Evolutionary conservation across 2,113 vertebrate genomes (phyloP).

Genomic region (Cygnus atratus): DNA sequence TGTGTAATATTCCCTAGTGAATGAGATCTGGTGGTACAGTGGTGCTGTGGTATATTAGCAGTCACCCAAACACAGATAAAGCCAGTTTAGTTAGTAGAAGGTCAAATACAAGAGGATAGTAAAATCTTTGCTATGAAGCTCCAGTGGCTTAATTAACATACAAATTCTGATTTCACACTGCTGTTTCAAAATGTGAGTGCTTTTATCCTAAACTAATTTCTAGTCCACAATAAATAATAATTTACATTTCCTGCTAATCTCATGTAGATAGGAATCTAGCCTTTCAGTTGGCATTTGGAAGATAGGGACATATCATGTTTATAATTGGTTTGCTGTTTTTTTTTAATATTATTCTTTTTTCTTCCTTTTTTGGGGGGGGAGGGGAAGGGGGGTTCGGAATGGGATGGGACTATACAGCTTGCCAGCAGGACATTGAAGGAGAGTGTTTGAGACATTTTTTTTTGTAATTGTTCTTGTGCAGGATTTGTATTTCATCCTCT

Average conservation of each 20-base stretch:
- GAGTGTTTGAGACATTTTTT: background rate
- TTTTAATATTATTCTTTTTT: conserved; percentile 18
- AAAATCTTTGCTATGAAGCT: conserved; percentile 17
- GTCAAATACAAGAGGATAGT: conserved; percentile 16
- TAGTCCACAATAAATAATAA: conserved; percentile 41
- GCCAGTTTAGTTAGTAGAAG: background rate
- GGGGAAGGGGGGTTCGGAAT: background rate
- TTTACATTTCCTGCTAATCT: conserved; percentile 52
- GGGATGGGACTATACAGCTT: background rate
- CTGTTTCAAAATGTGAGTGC: conserved; percentile 24
- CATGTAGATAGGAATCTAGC: background rate
- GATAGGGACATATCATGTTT: conserved; percentile 2
- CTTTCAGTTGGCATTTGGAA: conserved; percentile 48
- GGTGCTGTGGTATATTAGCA: background rate
- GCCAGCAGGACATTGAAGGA: background rate
- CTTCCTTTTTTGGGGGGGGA: background rate
- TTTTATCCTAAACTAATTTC: conserved; percentile 49
- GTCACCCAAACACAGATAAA: background rate
- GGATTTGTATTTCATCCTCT: background rate
- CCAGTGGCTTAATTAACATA: conserved; percentile 17
- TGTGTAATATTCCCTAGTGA: background rate
- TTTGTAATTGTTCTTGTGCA: background rate
- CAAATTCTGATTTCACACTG: conserved; percentile 29
- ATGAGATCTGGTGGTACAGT: background rate
- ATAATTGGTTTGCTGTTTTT: conserved; percentile 28